Evolutionary conservation across 2,797 vertebrate species (phyloP).

Genomic region (Trematomus bernacchii): DNA sequence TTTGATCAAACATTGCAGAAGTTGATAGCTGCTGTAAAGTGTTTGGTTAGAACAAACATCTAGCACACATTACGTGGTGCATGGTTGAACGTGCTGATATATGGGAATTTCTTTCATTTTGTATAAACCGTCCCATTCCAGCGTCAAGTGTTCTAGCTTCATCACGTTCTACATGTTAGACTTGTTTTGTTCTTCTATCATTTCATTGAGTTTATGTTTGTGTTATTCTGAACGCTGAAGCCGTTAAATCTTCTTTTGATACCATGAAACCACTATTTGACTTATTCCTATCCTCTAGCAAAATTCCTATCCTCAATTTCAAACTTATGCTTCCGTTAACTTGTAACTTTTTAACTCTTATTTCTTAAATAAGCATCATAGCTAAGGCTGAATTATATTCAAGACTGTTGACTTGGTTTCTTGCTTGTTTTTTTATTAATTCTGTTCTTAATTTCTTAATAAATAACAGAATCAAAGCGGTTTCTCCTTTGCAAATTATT

Average conservation of each 20-base stretch:
- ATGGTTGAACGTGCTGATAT: neutral
- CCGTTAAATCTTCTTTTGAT: conserved; percentile 12
- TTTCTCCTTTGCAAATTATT: conserved; percentile 1
- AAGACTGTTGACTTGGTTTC: conserved; percentile 4
- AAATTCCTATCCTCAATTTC: neutral
- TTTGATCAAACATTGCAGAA: neutral
- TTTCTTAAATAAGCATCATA: conserved; percentile 10
- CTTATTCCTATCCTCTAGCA: neutral
- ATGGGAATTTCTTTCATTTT: neutral
- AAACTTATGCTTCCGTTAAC: neutral
- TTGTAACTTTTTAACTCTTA: neutral
- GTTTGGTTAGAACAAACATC: conserved; percentile 6
- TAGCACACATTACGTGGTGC: neutral
- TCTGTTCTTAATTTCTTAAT: conserved; percentile 50
- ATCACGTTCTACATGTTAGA: neutral
- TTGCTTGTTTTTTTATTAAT: conserved; percentile 9
- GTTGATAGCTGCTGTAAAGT: neutral
- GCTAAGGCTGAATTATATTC: neutral
- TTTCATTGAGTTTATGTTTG: neutral
- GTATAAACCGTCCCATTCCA: conserved; percentile 54
- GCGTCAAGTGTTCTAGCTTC: neutral
- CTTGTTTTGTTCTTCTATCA: neutral
- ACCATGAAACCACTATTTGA: neutral
- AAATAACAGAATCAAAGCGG: conserved; percentile 46
- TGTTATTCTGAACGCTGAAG: conserved; percentile 24